phyloP scores from a whole-genome alignment of 1,140 invertebrate genomes.

The Pissodes strobi region DNA sequence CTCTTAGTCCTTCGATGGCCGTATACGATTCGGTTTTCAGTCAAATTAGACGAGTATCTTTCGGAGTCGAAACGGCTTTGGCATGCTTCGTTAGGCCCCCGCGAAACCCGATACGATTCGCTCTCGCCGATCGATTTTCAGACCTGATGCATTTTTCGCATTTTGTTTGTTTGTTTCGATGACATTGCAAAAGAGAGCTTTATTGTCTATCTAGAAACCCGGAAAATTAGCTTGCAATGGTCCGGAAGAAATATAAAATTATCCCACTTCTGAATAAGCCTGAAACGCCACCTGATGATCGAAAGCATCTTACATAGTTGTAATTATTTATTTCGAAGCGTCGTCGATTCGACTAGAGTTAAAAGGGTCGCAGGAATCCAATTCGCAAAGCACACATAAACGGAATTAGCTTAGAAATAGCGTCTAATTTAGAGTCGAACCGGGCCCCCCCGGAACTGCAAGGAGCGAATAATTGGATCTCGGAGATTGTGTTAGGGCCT shows the following conservation, averaged over 20 bases:
- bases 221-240: too few relatives aligned
- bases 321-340: too few relatives aligned
- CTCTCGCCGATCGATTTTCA: too few relatives aligned
- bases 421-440: slow-evolving; percentile 36
- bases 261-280: too few relatives aligned
- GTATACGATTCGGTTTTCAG: slow-evolving; percentile 37
- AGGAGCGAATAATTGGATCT: slow-evolving; percentile 36
- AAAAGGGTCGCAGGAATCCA: slow-evolving; percentile 29
- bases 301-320: too few relatives aligned
- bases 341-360: too few relatives aligned
- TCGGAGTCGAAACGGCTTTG: slow-evolving; percentile 31
- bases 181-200: too few relatives aligned
- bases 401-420: slow-evolving; percentile 36
- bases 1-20: slow-evolving; percentile 6
- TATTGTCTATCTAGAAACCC: too few relatives aligned
- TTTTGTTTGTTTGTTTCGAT: too few relatives aligned
- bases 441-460: slow-evolving; percentile 20
- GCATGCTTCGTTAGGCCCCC: slow-evolving; percentile 35
- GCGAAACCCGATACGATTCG: slow-evolving; percentile 24
- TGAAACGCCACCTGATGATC: too few relatives aligned
- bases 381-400: slow-evolving; percentile 29
- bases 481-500: slow-evolving; percentile 34
- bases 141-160: too few relatives aligned
- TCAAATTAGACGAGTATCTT: slow-evolving; percentile 37
- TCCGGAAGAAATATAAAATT: too few relatives aligned